Evolutionary conservation across 2,113 vertebrate species (phyloP).

Genomic region (Hiodon tergisus): DNA sequence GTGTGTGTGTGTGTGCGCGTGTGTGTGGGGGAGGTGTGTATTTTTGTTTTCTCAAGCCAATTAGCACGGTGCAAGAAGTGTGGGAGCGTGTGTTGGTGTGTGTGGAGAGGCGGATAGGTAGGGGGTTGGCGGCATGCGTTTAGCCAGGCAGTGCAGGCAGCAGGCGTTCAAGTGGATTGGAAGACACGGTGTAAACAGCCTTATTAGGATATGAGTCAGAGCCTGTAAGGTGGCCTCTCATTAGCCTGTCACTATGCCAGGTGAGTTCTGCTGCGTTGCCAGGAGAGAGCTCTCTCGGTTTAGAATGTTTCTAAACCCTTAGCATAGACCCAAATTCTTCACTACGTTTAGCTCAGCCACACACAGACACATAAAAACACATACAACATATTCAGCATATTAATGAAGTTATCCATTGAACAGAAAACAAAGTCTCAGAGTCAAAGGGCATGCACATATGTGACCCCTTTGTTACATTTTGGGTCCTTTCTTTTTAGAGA

Average conservation of each 20-base stretch:
- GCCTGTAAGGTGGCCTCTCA: slow-evolving; percentile 26
- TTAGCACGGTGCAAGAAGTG: slow-evolving; percentile 20
- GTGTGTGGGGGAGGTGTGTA: not conserved
- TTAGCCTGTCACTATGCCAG: slow-evolving; percentile 28
- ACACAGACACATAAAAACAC: no score
- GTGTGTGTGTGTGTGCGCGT: not conserved
- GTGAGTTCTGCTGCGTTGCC: slow-evolving; percentile 3
- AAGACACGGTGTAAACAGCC: slow-evolving; percentile 6
- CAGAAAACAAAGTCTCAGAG: no score
- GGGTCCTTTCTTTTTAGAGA: no score
- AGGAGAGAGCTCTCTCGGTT: not conserved
- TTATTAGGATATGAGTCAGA: slow-evolving; percentile 30
- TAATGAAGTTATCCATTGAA: no score
- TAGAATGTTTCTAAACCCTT: not conserved
- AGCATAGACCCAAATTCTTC: no score
- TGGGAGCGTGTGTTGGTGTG: no score
- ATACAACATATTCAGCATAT: no score
- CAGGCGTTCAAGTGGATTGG: not conserved
- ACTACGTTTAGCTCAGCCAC: no score
- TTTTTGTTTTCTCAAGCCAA: slow-evolving; percentile 30
- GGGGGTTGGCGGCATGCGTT: not conserved
- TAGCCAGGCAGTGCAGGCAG: not conserved
- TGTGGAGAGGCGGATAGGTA: not conserved
- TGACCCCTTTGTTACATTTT: no score
- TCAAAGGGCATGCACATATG: no score